These are phyloP conservation scores for Platyscapa corneri DNA, from an alignment of 1,140 invertebrate species.

Conservation along the genomic window DNA sequence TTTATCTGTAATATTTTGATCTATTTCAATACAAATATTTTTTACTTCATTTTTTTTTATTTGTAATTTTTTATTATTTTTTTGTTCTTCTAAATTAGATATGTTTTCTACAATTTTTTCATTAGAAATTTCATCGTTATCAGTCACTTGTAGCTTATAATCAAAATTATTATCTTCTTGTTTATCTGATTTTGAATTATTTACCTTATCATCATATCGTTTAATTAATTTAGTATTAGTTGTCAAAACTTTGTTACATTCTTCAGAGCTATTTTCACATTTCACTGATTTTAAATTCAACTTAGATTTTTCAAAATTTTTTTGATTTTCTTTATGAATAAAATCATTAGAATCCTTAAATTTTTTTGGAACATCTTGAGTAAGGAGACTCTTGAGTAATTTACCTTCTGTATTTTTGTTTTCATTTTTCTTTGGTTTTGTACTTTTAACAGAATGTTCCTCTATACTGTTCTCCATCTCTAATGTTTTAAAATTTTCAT, in stretches of 20 bases:
- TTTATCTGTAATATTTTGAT: neutral
- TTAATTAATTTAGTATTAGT: neutral
- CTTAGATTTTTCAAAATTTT: slow-evolving; percentile 3
- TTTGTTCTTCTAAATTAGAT: neutral
- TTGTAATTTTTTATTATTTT: neutral
- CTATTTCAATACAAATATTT: neutral
- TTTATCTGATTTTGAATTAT: neutral
- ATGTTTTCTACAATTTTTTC: neutral
- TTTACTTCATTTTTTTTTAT: neutral
- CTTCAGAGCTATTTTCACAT: neutral
- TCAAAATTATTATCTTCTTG: neutral
- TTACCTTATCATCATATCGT: neutral
- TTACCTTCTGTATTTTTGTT: no score
- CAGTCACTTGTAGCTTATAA: neutral
- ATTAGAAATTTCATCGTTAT: neutral
- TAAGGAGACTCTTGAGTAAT: neutral
- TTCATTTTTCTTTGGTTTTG: neutral
- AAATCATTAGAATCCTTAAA: neutral
- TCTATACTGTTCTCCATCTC: neutral
- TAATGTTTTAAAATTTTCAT: neutral
- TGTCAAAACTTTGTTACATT: neutral
- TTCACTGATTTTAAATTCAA: neutral
- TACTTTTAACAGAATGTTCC: neutral
- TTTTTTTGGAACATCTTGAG: neutral
- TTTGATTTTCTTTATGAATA: neutral